Percentiles rank a stretch among this genome's conserved stretches.
Conservation (phyloP, 2,113 vertebrate species). For the Periophthalmodon schlosseri region DNA sequence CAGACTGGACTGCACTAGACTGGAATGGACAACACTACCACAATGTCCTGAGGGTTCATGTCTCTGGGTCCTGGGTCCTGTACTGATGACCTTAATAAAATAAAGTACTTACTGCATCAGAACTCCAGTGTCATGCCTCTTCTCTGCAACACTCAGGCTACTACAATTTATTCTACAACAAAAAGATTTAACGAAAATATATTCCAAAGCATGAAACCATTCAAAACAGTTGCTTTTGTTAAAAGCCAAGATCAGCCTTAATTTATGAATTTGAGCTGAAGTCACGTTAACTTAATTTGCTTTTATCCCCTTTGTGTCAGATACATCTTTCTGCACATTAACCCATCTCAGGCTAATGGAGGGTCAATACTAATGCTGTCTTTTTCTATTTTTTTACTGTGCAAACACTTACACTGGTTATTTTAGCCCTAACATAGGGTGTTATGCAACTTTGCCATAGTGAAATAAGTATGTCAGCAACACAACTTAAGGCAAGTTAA, state of each 20-base stretch:
- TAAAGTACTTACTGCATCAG: too few relatives aligned
- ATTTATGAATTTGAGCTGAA: slow-evolving; percentile 49
- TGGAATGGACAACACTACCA: too few relatives aligned
- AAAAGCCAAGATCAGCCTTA: slow-evolving; percentile 26
- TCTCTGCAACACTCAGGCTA: background rate
- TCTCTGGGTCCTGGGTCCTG: too few relatives aligned
- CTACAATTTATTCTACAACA: background rate
- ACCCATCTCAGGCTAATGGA: slow-evolving; percentile 18
- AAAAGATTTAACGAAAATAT: background rate
- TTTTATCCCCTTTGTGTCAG: slow-evolving; percentile 17
- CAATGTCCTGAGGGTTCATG: too few relatives aligned
- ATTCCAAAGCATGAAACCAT: slow-evolving; percentile 4
- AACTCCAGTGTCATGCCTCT: too few relatives aligned
- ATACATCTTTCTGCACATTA: slow-evolving; percentile 40
- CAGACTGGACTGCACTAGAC: too few relatives aligned
- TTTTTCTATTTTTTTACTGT: slow-evolving; percentile 37
- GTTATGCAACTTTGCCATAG: slow-evolving; percentile 4
- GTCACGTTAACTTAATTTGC: slow-evolving; percentile 48
- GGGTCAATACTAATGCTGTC: slow-evolving; percentile 64
- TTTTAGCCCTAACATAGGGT: slow-evolving; percentile 21
- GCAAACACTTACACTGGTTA: slow-evolving; percentile 41
- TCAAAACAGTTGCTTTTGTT: background rate
- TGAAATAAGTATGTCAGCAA: background rate
- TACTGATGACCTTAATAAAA: too few relatives aligned
- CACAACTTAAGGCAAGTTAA: too few relatives aligned